Conservation (phyloP, 1,140 invertebrate genomes). For the Meloidogyne hapla region DNA sequence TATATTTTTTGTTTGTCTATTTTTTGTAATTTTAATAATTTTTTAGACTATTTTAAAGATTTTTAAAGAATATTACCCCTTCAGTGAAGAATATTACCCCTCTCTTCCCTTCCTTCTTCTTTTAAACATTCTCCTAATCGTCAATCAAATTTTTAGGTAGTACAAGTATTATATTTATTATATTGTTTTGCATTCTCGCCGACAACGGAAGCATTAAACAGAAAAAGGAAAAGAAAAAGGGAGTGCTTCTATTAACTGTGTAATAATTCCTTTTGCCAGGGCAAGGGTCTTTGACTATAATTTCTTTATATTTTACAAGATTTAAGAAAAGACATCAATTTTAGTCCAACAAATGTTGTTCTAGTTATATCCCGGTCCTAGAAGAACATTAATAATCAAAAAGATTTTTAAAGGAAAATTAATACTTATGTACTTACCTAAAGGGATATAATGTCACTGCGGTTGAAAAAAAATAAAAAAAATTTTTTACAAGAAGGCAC, state of each 20-base stretch:
- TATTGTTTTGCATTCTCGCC: constrained; percentile 26
- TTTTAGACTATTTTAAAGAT: background rate
- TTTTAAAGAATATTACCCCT: background rate
- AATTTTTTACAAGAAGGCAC: background rate
- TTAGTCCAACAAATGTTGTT: too few relatives aligned
- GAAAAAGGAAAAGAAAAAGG: background rate
- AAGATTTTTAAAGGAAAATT: background rate
- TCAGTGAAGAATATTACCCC: background rate
- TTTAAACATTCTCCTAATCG: background rate
- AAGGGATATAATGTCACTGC: background rate
- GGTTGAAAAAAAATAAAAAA: background rate
- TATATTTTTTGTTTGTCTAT: too few relatives aligned
- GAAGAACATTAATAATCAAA: too few relatives aligned
- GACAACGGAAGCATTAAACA: background rate
- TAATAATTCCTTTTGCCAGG: constrained; percentile 6
- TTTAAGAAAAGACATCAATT: too few relatives aligned
- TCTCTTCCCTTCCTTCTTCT: background rate
- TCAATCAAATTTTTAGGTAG: background rate
- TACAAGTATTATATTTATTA: background rate
- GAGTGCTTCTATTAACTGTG: background rate
- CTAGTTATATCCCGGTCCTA: too few relatives aligned
- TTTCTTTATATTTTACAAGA: background rate
- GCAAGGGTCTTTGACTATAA: background rate
- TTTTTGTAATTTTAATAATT: too few relatives aligned
- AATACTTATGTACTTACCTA: background rate